Evolutionary conservation across 2,888 invertebrate genomes (phyloP).

Genomic region (Ochlodes sylvanus): DNA sequence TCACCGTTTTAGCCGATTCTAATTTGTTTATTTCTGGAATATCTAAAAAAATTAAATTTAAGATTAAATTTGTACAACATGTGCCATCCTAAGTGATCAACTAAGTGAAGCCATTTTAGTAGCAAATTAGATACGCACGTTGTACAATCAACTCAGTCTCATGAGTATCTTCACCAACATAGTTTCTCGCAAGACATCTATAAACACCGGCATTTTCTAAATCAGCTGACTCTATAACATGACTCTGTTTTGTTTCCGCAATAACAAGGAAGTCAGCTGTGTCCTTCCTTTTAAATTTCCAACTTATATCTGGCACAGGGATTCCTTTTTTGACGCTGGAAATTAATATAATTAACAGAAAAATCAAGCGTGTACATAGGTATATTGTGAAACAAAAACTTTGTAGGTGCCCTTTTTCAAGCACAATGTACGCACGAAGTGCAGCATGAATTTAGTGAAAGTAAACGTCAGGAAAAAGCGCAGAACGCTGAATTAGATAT

Average conservation of each 20-base stretch:
- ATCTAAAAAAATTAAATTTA: no score
- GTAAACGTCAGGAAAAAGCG: no score
- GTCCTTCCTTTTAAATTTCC: constrained; percentile 3
- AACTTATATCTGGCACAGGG: neutral
- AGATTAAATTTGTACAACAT: no score
- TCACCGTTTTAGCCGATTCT: neutral
- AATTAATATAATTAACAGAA: neutral
- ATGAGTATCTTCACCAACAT: neutral
- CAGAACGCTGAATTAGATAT: no score
- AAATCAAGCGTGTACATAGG: no score
- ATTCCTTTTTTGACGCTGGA: neutral
- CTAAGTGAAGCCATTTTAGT: no score
- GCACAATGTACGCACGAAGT: no score
- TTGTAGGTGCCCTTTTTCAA: no score
- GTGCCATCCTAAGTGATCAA: no score
- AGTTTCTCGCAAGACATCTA: neutral
- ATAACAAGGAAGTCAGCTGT: neutral
- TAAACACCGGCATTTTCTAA: neutral
- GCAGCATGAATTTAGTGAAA: no score
- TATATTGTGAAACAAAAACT: no score
- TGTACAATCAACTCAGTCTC: neutral
- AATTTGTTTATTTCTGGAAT: neutral
- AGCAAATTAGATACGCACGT: neutral
- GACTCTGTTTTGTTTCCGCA: neutral
- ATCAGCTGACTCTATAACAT: neutral